Evolutionary conservation across 2,888 invertebrate species (phyloP).

Genomic region (Ernsta delagoae): DNA sequence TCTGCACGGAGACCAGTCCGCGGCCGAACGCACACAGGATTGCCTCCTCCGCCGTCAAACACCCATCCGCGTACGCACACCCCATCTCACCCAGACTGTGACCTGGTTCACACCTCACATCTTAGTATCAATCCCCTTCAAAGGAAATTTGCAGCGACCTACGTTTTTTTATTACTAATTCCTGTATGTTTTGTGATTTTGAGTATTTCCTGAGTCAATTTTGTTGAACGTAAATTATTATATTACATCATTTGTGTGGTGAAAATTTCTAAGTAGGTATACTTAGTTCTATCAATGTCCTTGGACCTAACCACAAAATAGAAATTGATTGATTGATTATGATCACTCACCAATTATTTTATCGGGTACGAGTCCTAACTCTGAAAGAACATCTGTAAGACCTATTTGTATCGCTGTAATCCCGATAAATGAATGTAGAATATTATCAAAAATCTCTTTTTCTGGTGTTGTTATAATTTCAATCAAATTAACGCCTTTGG

Average conservation of each 20-base stretch:
- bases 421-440: conserved; percentile 1
- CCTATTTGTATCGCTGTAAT: conserved; percentile 5
- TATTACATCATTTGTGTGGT: background rate
- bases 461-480: background rate
- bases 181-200: too few species aligned
- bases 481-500: conserved; percentile 4
- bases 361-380: background rate
- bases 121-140: too few species aligned
- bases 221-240: too few species aligned
- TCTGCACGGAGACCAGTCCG: conserved; percentile 1
- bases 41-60: background rate
- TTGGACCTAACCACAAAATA: background rate
- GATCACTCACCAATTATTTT: background rate
- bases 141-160: too few species aligned
- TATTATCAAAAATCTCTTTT: background rate
- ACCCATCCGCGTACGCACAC: background rate
- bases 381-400: background rate
- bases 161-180: too few species aligned
- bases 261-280: too few species aligned
- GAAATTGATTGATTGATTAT: background rate
- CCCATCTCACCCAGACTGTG: background rate
- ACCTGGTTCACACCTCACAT: background rate
- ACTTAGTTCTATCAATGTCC: too few species aligned
- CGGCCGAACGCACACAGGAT: background rate
- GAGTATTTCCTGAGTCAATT: too few species aligned